Base-by-base conservation (phyloP, 2,113 vertebrate genomes). In the Addax nasomaculatus region DNA sequence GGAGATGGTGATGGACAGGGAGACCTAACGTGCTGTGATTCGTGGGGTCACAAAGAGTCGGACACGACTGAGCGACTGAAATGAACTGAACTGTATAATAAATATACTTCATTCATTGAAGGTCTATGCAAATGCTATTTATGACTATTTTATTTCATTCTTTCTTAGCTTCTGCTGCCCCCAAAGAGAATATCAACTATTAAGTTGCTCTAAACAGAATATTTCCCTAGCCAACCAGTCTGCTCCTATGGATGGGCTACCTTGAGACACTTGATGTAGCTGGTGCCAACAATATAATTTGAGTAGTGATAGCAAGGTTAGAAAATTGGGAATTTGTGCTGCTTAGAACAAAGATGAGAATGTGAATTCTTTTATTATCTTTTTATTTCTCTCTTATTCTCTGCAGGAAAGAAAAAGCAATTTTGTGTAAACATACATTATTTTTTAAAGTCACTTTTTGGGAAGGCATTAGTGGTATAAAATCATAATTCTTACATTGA, bases 121-220 rank as follows among this genome's bases (percentile, higher is more conserved):
- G 23, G 25, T 49, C 53, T 85, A 80, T 53, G 29, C 81, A 80
- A 51, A 70, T 27, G 23, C 5, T 47, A 30, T 57, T 27, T 85
- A 64, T 70, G 11, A 45, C 49, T 43, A 16, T 91, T 73, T 86
- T 45, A 51, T 84, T 58, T 58, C 55, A 58, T 19, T 78, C 19
- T 81, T 83, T 45, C n/a, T 76, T 96, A 91, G 29, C 60, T 91
- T 91, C 88, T 91, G 14, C 45, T 60, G n/a, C 19, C 19, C n/a
- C n/a, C 64, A 36, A 3, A 36, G 19, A 36, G n/a, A 70, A 36
- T 70, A 23, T 36, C 64, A 36, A 70, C n/a, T 39, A 33, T 76
- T 60, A 81, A 49, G 23, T 94, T 94, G 58, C 25, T 51, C 29
- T 5, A 70, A 81, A 58, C 2, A 49, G 19, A 95, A 80, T 49